Conservation (phyloP, 2,797 vertebrate species). For the Rhincodon typus region DNA sequence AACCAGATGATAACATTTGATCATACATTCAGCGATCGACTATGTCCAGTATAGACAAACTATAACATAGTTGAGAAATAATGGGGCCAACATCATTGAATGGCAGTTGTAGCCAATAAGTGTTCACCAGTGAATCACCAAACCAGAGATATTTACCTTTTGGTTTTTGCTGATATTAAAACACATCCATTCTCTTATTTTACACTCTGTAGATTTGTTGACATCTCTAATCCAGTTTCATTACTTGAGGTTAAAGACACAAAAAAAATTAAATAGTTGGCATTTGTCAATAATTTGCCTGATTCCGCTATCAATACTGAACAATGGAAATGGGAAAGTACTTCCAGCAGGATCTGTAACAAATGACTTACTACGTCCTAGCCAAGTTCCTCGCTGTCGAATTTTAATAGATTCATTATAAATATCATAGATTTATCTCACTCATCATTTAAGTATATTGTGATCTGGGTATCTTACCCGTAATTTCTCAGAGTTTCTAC, state of each 20-base stretch:
- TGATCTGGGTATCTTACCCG: not conserved
- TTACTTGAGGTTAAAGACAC: not conserved
- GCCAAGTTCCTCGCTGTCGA: not conserved
- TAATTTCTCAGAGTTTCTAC: not conserved
- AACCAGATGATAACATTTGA: not conserved
- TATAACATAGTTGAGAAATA: not conserved
- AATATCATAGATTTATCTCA: not conserved
- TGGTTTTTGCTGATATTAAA: not conserved
- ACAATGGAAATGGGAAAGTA: not conserved
- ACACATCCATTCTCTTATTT: not conserved
- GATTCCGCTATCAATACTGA: not conserved
- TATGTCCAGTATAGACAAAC: not conserved
- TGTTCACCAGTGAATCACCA: not conserved
- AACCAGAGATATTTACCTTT: not conserved
- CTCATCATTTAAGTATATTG: not conserved
- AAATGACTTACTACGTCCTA: not conserved
- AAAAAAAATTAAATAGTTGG: not conserved
- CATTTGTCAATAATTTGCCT: not conserved
- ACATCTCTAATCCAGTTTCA: not conserved
- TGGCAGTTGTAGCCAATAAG: not conserved
- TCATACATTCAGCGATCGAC: not conserved
- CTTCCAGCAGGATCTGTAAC: not conserved
- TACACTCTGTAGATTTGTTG: not conserved
- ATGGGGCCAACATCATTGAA: not conserved
- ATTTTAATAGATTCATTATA: not conserved